These are phyloP conservation scores for Netelia virgata DNA, from an alignment of 2,888 invertebrate species.

Conservation along the genomic window DNA sequence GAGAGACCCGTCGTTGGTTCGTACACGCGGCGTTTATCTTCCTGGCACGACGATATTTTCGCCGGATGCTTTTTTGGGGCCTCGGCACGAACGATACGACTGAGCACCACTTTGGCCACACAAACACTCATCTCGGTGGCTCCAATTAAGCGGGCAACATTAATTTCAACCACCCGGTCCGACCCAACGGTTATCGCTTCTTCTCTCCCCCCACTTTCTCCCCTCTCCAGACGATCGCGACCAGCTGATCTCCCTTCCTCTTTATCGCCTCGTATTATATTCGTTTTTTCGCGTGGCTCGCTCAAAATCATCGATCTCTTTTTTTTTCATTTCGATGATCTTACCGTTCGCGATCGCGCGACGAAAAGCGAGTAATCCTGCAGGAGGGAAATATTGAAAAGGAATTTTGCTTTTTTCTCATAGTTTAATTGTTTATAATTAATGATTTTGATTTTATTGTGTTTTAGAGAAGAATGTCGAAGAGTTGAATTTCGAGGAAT, in stretches of 20 bases:
- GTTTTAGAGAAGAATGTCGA: no score
- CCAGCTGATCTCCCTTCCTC: conserved; percentile 60
- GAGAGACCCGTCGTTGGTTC: conserved; percentile 17
- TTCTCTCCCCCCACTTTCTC: conserved; percentile 66
- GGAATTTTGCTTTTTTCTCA: no score
- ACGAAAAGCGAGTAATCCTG: no score
- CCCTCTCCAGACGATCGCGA: conserved; percentile 40
- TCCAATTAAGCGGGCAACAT: conserved; percentile 85
- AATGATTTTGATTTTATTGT: no score
- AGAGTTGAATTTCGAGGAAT: no score
- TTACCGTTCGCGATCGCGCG: no score
- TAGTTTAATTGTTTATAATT: no score
- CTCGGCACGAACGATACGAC: conserved; percentile 55
- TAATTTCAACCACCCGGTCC: conserved; percentile 84
- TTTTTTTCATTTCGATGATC: not conserved
- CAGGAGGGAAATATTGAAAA: no score
- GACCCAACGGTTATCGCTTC: conserved; percentile 80
- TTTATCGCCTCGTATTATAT: conserved; percentile 51
- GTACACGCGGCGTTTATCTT: conserved; percentile 23
- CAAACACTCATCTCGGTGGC: conserved; percentile 82
- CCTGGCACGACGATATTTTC: conserved; percentile 24
- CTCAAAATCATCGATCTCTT: conserved; percentile 39
- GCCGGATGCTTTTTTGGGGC: conserved; percentile 35
- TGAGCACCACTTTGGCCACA: conserved; percentile 83
- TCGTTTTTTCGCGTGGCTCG: conserved; percentile 28